phyloP scores from a whole-genome alignment of 2,888 invertebrate genomes.

The Drosophila kanekoi region DNA sequence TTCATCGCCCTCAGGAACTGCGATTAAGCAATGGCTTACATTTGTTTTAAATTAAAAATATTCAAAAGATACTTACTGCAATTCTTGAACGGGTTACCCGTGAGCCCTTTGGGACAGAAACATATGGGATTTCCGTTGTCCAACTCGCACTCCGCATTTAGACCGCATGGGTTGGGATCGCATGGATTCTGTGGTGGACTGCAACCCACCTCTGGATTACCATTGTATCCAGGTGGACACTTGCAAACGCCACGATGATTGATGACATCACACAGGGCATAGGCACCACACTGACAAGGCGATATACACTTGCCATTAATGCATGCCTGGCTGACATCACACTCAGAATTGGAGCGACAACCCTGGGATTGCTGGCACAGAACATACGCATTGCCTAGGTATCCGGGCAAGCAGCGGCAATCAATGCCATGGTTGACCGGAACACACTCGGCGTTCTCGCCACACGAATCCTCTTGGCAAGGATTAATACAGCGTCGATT shows the following conservation, averaged over 20 bases:
- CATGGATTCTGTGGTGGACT: conserved; percentile 92
- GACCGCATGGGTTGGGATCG: conserved; percentile 94
- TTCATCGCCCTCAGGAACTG: conserved; percentile 95
- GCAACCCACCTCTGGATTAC: conserved; percentile 91
- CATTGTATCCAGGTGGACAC: conserved; percentile 92
- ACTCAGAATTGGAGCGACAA: conserved; percentile 90
- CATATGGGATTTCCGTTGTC: conserved; percentile 95
- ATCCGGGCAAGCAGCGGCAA: conserved; percentile 91
- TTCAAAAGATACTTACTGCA: conserved; percentile 90
- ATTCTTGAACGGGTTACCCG: conserved; percentile 95
- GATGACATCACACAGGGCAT: conserved; percentile 92
- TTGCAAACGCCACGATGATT: conserved; percentile 93
- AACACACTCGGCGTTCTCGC: conserved; percentile 92
- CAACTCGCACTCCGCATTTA: conserved; percentile 92
- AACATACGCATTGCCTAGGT: conserved; percentile 91
- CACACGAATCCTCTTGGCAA: conserved; percentile 92
- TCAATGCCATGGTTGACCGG: conserved; percentile 91
- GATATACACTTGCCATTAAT: conserved; percentile 91
- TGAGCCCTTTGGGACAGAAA: conserved; percentile 94
- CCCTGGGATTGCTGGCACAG: conserved; percentile 89
- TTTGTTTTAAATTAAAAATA: background rate
- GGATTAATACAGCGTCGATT: conserved; percentile 94
- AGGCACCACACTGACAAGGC: conserved; percentile 92
- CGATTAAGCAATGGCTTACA: conserved; percentile 71
- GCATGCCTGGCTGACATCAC: conserved; percentile 91